Evolutionary conservation across 1,140 invertebrate genomes (phyloP).

Genomic region (Rhysida immarginata): DNA sequence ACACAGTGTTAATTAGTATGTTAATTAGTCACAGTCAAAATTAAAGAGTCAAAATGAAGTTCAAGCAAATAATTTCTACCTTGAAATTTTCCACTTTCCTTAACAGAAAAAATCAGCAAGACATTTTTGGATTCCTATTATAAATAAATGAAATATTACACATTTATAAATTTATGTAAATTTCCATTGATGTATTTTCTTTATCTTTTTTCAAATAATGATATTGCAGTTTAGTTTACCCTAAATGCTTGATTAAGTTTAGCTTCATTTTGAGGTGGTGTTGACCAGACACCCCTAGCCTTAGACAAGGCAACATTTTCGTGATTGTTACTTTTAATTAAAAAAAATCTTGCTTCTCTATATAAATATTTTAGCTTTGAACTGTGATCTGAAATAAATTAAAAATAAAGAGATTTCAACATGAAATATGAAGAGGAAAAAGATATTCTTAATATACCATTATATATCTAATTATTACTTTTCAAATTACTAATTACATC

Average conservation of each 20-base stretch:
- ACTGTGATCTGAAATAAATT: conserved; percentile 44
- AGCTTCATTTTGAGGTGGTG: conserved; percentile 88
- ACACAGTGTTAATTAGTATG: no score
- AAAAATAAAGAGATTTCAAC: conserved; percentile 5
- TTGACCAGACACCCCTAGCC: conserved; percentile 93
- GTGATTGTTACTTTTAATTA: conserved; percentile 95
- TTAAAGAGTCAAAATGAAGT: no score
- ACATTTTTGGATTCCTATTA: conserved; percentile 32
- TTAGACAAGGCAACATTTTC: conserved; percentile 92
- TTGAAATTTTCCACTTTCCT: conserved; percentile 40
- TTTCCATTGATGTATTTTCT: no score
- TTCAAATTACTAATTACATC: no score
- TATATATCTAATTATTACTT: no score
- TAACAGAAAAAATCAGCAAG: conserved; percentile 37
- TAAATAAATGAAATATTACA: not conserved
- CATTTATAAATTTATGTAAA: no score
- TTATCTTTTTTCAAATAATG: no score
- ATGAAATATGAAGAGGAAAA: not conserved
- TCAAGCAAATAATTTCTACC: conserved; percentile 27
- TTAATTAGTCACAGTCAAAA: no score
- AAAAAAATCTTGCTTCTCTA: conserved; percentile 84
- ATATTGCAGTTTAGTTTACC: no score
- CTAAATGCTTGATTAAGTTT: conserved; percentile 67
- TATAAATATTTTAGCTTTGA: conserved; percentile 89
- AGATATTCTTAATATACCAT: no score